phyloP scores from a whole-genome alignment of 2,888 invertebrate genomes.

The Neoascia interrupta region DNA sequence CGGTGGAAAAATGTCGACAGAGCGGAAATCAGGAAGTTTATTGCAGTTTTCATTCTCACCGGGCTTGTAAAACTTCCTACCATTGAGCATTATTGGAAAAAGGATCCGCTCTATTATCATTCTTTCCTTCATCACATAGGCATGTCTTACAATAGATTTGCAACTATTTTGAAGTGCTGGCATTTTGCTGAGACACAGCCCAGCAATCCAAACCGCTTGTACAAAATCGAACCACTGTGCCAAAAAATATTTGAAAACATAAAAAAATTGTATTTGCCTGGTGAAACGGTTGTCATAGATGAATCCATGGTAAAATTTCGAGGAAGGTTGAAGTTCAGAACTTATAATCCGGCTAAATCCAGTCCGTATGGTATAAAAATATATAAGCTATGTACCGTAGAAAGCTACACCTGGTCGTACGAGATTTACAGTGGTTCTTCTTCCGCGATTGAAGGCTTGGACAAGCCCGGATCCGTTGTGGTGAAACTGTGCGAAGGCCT shows the following conservation, averaged over 20 bases:
- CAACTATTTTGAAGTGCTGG: constrained; percentile 1
- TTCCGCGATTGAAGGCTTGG: neutral
- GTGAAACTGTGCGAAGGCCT: neutral
- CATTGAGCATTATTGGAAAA: neutral
- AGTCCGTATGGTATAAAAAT: constrained; percentile 7
- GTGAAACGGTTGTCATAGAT: neutral
- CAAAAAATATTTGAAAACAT: constrained; percentile 1
- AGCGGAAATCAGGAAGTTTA: constrained; percentile 7
- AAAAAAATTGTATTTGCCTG: neutral
- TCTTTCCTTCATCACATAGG: neutral
- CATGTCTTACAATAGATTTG: constrained; percentile 12
- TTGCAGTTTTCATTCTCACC: neutral
- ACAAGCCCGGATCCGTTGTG: neutral
- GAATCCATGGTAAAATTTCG: constrained; percentile 13
- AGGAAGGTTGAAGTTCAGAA: constrained; percentile 6
- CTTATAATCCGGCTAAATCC: constrained; percentile 4
- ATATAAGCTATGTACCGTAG: neutral
- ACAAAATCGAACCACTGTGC: constrained; percentile 3
- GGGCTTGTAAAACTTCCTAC: constrained; percentile 1
- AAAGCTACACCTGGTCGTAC: constrained; percentile 8
- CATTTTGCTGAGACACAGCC: constrained; percentile 5
- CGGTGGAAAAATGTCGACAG: constrained; percentile 5
- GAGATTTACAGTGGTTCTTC: constrained; percentile 1
- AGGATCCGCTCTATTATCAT: neutral
- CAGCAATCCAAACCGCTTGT: neutral